Evolutionary conservation across 2,797 vertebrate genomes (phyloP), one percentile per base, ranked within the genome.

Genomic region (Sebastes glaucus): DNA sequence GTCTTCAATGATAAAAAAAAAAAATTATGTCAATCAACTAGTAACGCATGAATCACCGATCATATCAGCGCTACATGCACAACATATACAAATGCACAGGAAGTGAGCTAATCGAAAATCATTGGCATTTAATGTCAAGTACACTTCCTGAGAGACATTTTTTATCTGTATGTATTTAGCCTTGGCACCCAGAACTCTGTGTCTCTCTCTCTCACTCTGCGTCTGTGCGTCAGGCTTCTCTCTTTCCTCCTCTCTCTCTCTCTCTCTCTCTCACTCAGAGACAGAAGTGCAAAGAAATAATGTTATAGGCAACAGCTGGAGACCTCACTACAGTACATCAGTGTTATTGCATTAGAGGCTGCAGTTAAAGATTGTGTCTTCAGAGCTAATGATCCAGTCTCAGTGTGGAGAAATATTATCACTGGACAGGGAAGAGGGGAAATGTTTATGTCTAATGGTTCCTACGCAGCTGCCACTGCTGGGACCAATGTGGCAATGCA

Each of bases 401-500:
- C 65, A 81, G 73, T 38, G 38, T 57, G 74, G 32, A 80, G 42
- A 77, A 69, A 72, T 78, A 49, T 68, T 49, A 80, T 71, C 59
- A 23, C 7, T 65, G 74, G 78, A 71, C 49, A 14, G 62, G 28
- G 59, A 52, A 33, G 38, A 72, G 67, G 66, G 73, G 53, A 86
- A 59, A 80, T 72, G 64, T 22, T 16, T 18, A 32, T 73, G 18
- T 49, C 20, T 85, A 74, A 86, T 86, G 72, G 73, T 64, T 62
- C n/a, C 22, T 77, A 66, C 27, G 5, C 53, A 74, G 33, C 74
- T 62, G 49, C 30, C 25, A 33, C 74, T 62, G 69, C 69, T 83
- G 60, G 10, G 71, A 61, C 32, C 61, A 57, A 3, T 78, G 72
- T 61, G 64, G 70, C 68, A 62, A 33, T 69, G 23, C 60, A 59